phyloP scores from a whole-genome alignment of 2,888 invertebrate genomes.

The Ornithoptera priamus region DNA sequence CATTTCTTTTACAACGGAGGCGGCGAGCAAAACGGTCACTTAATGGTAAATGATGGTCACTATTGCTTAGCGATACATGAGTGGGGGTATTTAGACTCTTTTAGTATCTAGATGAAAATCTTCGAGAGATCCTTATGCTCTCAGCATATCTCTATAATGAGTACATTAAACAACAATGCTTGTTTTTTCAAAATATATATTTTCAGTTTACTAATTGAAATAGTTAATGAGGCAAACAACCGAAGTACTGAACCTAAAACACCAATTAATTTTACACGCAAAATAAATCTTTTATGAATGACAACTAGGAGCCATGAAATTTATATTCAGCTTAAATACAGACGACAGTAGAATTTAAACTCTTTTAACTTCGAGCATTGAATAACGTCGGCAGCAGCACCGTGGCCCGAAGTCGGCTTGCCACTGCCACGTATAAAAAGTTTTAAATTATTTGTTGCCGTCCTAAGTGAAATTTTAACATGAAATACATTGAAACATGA shows the following conservation, averaged over 20 bases:
- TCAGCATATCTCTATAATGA: too few relatives aligned
- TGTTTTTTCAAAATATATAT: not conserved
- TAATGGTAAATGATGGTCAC: too few relatives aligned
- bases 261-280: not conserved
- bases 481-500: not conserved
- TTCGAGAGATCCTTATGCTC: too few relatives aligned
- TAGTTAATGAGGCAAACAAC: too few relatives aligned
- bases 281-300: not conserved
- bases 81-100: too few relatives aligned
- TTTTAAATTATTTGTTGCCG: not conserved
- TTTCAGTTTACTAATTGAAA: not conserved
- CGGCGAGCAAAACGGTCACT: too few relatives aligned
- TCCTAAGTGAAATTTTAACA: not conserved
- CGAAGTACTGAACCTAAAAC: not conserved
- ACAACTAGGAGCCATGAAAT: not conserved
- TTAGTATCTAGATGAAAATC: too few relatives aligned
- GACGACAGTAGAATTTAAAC: not conserved
- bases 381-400: not conserved
- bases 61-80: too few relatives aligned
- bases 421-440: not conserved
- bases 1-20: too few relatives aligned
- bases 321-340: not conserved
- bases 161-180: not conserved
- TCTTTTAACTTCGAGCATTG: not conserved
- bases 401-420: not conserved